These are phyloP conservation scores for Hepsetus odoe DNA, from an alignment of 2,113 vertebrate genomes.

Conservation along the genomic window DNA sequence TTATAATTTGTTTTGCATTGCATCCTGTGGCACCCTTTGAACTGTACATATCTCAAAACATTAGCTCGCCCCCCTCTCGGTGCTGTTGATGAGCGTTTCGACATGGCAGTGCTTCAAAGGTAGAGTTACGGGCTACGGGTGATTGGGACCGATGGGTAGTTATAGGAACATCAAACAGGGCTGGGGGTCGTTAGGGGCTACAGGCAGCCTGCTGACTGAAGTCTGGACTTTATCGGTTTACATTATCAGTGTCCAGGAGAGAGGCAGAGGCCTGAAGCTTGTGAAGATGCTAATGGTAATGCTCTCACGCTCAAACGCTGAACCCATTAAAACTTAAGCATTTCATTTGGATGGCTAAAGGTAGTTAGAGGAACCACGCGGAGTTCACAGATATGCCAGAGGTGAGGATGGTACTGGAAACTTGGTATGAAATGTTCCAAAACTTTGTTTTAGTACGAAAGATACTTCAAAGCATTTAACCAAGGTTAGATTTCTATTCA, in stretches of 20 bases:
- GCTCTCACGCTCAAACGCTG: not conserved
- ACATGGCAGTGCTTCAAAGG: constrained; percentile 4
- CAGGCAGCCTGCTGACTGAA: not conserved
- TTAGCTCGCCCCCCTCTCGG: not conserved
- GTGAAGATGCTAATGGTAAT: not conserved
- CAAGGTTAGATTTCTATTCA: no score
- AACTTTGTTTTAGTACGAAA: no score
- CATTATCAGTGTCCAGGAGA: not conserved
- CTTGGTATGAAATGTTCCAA: no score
- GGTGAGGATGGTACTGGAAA: not conserved
- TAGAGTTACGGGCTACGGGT: not conserved
- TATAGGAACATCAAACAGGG: constrained; percentile 20
- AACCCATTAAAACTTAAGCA: not conserved
- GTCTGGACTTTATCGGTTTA: constrained; percentile 17
- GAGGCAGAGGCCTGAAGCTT: not conserved
- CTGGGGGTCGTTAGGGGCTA: not conserved
- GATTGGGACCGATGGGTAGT: not conserved
- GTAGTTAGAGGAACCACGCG: not conserved
- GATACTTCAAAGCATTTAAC: no score
- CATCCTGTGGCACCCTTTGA: constrained; percentile 19
- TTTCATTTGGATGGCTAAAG: not conserved
- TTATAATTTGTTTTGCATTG: constrained; percentile 15
- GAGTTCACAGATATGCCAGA: not conserved
- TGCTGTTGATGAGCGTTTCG: constrained; percentile 15
- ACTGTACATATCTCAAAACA: constrained; percentile 26